Conservation (phyloP, 2,888 invertebrate species). For the Ramazzottius varieornatus region DNA sequence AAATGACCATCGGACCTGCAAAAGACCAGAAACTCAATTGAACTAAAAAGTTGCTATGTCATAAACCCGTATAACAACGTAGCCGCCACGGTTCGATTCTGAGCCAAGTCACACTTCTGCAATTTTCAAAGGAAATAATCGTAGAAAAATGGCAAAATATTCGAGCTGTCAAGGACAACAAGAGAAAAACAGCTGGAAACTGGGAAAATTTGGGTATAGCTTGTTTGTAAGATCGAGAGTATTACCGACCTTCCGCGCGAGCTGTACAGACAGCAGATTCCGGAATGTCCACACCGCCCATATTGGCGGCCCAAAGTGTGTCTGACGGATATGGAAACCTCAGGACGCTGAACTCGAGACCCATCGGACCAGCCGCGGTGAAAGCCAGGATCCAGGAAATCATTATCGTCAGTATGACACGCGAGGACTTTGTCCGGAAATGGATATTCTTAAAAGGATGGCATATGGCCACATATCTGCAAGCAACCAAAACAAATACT, state of each 20-base stretch:
- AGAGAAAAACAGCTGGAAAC: too few relatives aligned
- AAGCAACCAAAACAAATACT: too few relatives aligned
- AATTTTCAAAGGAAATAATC: too few relatives aligned
- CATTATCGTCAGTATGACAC: slow-evolving; percentile 4
- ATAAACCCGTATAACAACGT: too few relatives aligned
- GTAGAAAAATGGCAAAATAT: too few relatives aligned
- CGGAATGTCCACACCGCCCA: background rate
- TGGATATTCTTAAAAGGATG: slow-evolving; percentile 2
- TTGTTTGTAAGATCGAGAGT: too few relatives aligned
- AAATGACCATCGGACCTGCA: background rate
- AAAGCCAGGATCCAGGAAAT: background rate
- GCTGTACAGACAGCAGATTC: background rate
- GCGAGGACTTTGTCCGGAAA: slow-evolving; percentile 3
- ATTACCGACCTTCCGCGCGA: background rate
- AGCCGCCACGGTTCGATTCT: too few relatives aligned
- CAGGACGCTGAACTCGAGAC: background rate
- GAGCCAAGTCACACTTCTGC: too few relatives aligned
- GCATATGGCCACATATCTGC: background rate
- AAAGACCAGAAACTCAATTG: too few relatives aligned
- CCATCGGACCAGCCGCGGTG: slow-evolving; percentile 1
- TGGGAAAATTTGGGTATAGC: too few relatives aligned
- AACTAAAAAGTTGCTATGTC: too few relatives aligned
- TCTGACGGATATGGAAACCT: background rate
- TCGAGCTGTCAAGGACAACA: too few relatives aligned
- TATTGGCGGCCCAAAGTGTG: background rate